phyloP scores from a whole-genome alignment of 2,113 vertebrate genomes.

The Talpa occidentalis region DNA sequence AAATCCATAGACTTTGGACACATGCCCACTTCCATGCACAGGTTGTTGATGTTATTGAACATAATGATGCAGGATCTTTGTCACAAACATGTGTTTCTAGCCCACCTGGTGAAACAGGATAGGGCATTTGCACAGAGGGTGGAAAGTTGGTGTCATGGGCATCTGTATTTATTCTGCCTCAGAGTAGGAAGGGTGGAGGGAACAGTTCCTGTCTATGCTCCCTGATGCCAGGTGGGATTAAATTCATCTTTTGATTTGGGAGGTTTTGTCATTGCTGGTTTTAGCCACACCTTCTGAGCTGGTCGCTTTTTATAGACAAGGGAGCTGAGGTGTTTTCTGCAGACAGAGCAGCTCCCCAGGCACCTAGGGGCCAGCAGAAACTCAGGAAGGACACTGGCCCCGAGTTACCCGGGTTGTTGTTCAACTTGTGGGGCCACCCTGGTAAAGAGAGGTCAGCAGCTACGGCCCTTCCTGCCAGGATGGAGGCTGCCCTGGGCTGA shows the following conservation, averaged over 20 bases:
- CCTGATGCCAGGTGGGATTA: conserved; percentile 38
- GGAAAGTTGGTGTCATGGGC: conserved; percentile 51
- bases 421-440: not conserved
- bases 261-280: conserved; percentile 38
- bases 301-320: conserved; percentile 57
- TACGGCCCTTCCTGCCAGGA: not conserved
- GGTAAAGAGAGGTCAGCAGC: not conserved
- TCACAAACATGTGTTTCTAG: conserved; percentile 75
- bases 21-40: not conserved
- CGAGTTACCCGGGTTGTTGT: not conserved
- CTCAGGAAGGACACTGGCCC: not conserved
- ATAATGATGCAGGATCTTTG: conserved; percentile 71
- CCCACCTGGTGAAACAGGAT: conserved; percentile 67
- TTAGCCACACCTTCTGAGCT: conserved; percentile 46
- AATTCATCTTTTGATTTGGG: conserved; percentile 61
- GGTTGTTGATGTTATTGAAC: conserved; percentile 66
- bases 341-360: not conserved
- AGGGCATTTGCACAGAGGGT: not conserved
- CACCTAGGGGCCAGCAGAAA: not conserved
- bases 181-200: conserved; percentile 38
- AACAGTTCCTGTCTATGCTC: not conserved
- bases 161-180: conserved; percentile 57
- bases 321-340: conserved; percentile 2
- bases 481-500: not conserved
- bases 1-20: not conserved